phyloP scores from a whole-genome alignment of 2,113 vertebrate species.

The Puffinus mauretanicus region DNA sequence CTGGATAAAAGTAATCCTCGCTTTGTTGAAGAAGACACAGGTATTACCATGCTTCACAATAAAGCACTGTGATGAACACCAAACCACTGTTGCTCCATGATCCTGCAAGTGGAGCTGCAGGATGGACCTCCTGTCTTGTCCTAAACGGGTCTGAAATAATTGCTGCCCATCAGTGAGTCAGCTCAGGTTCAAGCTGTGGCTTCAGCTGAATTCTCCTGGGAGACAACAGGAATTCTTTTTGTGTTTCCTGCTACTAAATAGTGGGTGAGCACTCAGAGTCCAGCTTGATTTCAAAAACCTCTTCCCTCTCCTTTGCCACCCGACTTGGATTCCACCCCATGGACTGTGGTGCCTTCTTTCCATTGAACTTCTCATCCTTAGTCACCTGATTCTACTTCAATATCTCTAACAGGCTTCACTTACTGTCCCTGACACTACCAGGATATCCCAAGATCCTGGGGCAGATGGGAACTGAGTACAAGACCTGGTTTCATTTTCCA shows the following conservation, averaged over 20 bases:
- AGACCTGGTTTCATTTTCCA: neutral
- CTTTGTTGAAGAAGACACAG: neutral
- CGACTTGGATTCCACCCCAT: rapidly evolving
- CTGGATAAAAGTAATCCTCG: neutral
- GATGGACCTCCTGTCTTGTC: neutral
- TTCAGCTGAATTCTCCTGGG: neutral
- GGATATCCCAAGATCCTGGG: neutral
- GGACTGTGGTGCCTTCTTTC: neutral
- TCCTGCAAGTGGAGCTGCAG: neutral
- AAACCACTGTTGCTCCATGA: neutral
- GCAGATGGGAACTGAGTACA: neutral
- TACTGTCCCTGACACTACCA: neutral
- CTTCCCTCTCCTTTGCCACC: neutral
- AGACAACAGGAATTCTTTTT: neutral
- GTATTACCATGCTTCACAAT: neutral
- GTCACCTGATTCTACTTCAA: neutral
- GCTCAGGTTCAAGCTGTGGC: neutral
- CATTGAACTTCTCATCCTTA: neutral
- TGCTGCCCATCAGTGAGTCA: neutral
- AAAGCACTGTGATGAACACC: neutral
- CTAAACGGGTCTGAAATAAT: neutral
- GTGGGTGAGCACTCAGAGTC: neutral
- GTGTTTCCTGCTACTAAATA: neutral
- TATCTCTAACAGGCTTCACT: neutral
- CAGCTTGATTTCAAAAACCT: neutral